Evolutionary conservation across 2,113 vertebrate genomes (phyloP).

Genomic region (Heliornis fulica): DNA sequence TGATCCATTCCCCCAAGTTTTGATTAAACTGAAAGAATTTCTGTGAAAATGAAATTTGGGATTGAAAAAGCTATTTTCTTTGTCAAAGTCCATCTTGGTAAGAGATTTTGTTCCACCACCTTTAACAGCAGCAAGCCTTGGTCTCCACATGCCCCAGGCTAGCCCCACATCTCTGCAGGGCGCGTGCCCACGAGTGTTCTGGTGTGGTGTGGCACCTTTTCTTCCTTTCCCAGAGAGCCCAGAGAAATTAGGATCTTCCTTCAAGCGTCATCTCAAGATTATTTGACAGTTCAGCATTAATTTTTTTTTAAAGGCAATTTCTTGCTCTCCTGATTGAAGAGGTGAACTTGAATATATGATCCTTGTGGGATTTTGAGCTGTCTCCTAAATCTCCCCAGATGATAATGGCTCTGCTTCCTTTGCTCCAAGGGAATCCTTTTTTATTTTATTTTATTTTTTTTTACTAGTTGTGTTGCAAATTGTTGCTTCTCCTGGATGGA

Average conservation of each 20-base stretch:
- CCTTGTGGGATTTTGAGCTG: background rate
- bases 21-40: background rate
- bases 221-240: background rate
- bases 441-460: no score
- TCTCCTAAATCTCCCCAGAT: slow-evolving; percentile 35
- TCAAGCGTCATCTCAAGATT: background rate
- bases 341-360: background rate
- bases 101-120: background rate
- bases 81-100: background rate
- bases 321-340: background rate
- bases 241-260: background rate
- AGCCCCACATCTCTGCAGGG: background rate
- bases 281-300: background rate
- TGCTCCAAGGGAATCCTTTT: background rate
- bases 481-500: background rate
- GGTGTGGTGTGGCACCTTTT: background rate
- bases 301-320: background rate
- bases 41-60: background rate
- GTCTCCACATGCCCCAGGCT: background rate
- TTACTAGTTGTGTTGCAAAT: background rate
- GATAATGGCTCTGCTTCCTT: background rate
- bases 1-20: background rate
- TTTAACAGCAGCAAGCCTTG: background rate
- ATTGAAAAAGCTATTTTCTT: background rate
- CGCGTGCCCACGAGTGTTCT: background rate